Evolutionary conservation across 2,888 invertebrate species (phyloP).

Genomic region (Seira sanloemensis): DNA sequence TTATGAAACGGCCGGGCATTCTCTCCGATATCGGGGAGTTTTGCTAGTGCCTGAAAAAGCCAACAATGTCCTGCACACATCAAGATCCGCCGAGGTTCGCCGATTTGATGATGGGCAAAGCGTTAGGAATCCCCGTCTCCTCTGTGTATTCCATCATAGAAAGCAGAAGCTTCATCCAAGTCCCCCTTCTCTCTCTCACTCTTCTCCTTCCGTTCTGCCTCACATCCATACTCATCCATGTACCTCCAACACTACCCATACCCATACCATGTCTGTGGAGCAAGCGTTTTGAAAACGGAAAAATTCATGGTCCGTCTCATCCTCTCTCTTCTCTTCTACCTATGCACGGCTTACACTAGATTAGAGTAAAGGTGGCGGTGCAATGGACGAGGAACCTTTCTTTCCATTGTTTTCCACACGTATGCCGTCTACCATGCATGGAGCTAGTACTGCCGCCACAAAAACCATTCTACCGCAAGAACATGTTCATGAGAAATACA

Average conservation of each 20-base stretch:
- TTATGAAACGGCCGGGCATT: no score
- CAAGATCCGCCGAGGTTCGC: constrained; percentile 58
- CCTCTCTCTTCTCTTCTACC: not conserved
- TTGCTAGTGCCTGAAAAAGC: not conserved
- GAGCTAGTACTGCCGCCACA: not conserved
- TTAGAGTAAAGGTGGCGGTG: not conserved
- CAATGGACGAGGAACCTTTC: not conserved
- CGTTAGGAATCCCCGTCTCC: not conserved
- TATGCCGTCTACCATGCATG: not conserved
- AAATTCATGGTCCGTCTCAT: no score
- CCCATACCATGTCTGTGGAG: no score
- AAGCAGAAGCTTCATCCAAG: not conserved
- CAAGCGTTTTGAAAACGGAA: no score
- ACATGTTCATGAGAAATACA: not conserved
- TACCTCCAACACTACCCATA: not conserved
- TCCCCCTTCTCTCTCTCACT: not conserved
- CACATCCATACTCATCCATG: not conserved
- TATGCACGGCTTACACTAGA: not conserved
- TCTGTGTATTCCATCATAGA: not conserved
- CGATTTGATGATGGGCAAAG: constrained; percentile 39
- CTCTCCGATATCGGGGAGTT: constrained; percentile 13
- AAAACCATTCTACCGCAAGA: not conserved
- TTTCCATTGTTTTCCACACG: not conserved
- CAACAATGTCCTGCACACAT: not conserved
- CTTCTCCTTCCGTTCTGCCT: not conserved